Evolutionary conservation across 1,140 invertebrate species (phyloP), one percentile per base, ranked within the genome.

Genomic region (Drosophila mojavensis): DNA sequence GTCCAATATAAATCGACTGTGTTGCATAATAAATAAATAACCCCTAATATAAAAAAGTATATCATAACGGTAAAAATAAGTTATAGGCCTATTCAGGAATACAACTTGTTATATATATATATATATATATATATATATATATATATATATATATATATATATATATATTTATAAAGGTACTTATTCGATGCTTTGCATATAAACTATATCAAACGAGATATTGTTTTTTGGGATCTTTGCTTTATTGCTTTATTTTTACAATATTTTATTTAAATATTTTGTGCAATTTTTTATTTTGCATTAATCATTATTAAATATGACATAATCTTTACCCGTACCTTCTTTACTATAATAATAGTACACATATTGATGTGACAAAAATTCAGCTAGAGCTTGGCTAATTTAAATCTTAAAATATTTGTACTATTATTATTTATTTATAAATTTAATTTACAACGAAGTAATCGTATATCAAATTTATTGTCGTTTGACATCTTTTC

Each of bases 401-500:
- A 17, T 54, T 10, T 36, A 1, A 11, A 36, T 45, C 26, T 47
- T 41, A 55, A 51, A 56, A 39, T 54, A 61, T 56, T 58, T 59
- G 56, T 48, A 10, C 30, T 41, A 48, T 51, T 9, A 47, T 17
- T 59, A 65, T 71, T 56, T 47, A 33, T 59, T 39, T 54, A 67
- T 48, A 60, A 39, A 43, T 59, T 36, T 41, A 39, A 20, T 51
- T 28, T 28, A 45, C 36, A 41, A 51, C 43, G 26, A 41, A 68
- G 45, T 70, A 77, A 79, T 90, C 69, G 68, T 84, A 77, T 91
- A 91, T 88, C 70, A 53, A 90, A 77, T 75, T 75, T 58, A 47
- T 66, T 65, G 58, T 69, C 51, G 28, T 66, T 78, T 71, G 33
- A 78, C 65, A 62, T 91, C 91, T 92, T 92, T 91, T 78, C 88